These are phyloP conservation scores for Hermodice carunculata DNA, from an alignment of 2,888 invertebrate genomes.

Conservation along the genomic window DNA sequence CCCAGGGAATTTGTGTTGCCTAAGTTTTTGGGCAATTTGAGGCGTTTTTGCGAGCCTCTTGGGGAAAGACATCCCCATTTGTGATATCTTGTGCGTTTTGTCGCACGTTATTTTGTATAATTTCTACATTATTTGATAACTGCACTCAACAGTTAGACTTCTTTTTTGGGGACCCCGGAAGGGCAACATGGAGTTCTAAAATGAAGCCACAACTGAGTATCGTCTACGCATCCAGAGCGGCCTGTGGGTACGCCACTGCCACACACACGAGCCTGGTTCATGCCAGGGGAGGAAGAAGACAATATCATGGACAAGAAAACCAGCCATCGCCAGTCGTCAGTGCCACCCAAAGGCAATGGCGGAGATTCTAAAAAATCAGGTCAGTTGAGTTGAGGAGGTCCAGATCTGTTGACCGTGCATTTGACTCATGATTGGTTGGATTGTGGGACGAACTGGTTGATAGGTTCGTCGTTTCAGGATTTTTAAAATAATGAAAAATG, in stretches of 20 bases:
- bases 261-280: constrained; percentile 42
- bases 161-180: constrained; percentile 23
- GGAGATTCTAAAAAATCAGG: constrained; percentile 46
- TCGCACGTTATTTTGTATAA: too few relatives aligned
- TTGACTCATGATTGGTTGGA: too few relatives aligned
- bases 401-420: too few relatives aligned
- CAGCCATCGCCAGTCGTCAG: constrained; percentile 50
- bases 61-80: constrained; percentile 1
- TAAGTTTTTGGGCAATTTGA: too few relatives aligned
- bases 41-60: too few relatives aligned
- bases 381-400: too few relatives aligned
- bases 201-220: constrained; percentile 22
- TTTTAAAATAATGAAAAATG: too few relatives aligned
- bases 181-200: constrained; percentile 33
- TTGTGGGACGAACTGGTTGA: too few relatives aligned
- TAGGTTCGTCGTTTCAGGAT: too few relatives aligned
- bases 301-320: constrained; percentile 62
- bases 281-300: constrained; percentile 52
- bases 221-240: constrained; percentile 28
- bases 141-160: not conserved
- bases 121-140: too few relatives aligned
- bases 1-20: too few relatives aligned
- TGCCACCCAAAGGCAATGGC: constrained; percentile 49
- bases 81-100: too few relatives aligned
- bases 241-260: constrained; percentile 44